Conservation (phyloP, 2,113 vertebrate species). For the Thymallus thymallus region DNA sequence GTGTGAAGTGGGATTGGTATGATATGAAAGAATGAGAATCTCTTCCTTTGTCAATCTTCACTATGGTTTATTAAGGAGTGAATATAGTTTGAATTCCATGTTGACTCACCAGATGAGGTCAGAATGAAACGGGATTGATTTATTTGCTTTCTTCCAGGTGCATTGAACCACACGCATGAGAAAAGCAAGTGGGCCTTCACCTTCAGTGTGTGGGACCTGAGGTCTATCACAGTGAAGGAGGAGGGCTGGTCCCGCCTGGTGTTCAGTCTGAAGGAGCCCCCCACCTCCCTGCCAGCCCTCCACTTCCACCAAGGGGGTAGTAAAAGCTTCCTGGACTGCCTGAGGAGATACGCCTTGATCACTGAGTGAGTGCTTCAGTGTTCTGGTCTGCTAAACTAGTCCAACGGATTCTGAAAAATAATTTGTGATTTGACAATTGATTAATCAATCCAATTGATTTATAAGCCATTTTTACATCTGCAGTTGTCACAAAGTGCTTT, state of each 20-base stretch:
- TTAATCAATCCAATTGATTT: too few species aligned
- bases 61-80: not conserved
- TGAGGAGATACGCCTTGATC: conserved; percentile 84
- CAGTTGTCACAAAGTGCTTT: too few species aligned
- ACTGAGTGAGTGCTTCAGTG: conserved; percentile 82
- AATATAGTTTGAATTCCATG: too few species aligned
- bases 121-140: not conserved
- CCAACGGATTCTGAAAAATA: too few species aligned
- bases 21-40: too few species aligned
- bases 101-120: not conserved
- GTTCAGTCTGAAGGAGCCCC: conserved; percentile 84
- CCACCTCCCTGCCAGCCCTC: conserved; percentile 81
- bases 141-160: conserved; percentile 47
- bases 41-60: not conserved
- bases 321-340: conserved; percentile 82
- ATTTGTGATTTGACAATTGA: too few species aligned
- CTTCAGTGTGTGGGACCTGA: conserved; percentile 86
- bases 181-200: conserved; percentile 87
- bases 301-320: conserved; percentile 95
- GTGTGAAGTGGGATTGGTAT: too few species aligned
- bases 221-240: conserved; percentile 85
- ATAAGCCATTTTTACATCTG: too few species aligned
- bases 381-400: too few species aligned
- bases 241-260: conserved; percentile 89
- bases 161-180: conserved; percentile 61